Base-by-base conservation (phyloP, 2,888 invertebrate genomes). In the Hirtodrosophila trivittata region DNA sequence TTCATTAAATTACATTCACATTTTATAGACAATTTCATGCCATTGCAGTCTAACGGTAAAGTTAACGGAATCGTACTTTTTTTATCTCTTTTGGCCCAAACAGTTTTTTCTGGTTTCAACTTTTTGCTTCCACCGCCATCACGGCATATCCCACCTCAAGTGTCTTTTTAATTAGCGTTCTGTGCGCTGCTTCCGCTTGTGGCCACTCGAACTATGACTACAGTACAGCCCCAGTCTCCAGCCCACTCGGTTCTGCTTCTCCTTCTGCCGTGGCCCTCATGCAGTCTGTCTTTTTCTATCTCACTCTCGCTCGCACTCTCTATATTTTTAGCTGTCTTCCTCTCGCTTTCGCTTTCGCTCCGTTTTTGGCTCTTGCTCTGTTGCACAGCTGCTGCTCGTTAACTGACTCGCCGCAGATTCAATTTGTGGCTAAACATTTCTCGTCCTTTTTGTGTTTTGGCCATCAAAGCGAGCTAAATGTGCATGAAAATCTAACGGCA, bases 81-180 rank as follows among this genome's bases (percentile, higher is more conserved):
- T 49, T 12, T 21, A 1, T 12, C 7, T 54, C 30, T 41, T 30
- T 45, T 60, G 32, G 5, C 42, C 10, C 4, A n/a, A 21, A 10
- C 16, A 32, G 32, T 42, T 42, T 18, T 42, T 42, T 47, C 28
- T 26, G 12, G 14, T 32, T 37, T 12, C 35, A 25, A 12, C 30
- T 42, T 47, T 46, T 32, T 39, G 37, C 42, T 45, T 49, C 32
- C 33, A 13, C 39, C 26, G 33, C 26, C 68, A 46, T 46, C 56
- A 62, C 63, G 25, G 9, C 28, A 37, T 21, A 21, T 21, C 18
- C 18, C 5, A 41, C 58, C 56, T 88, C 73, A 84, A 88, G 88
- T 84, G 73, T 74, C 82, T 87, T 88, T 81, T 88, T 88, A 88
- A 88, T 88, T 88, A 88, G 88, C 89, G 87, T 87, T 87, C 77